These are phyloP conservation scores for Panurus biarmicus DNA, from an alignment of 2,113 vertebrate species.

Conservation along the genomic window DNA sequence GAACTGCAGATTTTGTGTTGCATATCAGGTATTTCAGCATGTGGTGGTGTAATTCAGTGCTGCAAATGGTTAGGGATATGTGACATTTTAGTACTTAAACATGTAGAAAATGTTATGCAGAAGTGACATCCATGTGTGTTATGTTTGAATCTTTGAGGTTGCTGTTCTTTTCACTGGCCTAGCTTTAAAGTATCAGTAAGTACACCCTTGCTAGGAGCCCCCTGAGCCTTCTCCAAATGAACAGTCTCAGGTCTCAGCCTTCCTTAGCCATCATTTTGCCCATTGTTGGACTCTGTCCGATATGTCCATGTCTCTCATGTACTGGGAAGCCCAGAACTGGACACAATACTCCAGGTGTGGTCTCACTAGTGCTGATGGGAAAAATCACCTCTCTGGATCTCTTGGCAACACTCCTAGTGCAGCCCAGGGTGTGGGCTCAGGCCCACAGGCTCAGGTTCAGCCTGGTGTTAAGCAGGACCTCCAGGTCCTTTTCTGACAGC, in stretches of 20 bases:
- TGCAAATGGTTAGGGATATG: background rate
- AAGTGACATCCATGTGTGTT: conserved; percentile 53
- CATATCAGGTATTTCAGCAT: background rate
- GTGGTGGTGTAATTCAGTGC: background rate
- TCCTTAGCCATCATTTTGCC: background rate
- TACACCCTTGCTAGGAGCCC: background rate
- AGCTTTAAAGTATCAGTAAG: conserved; percentile 61
- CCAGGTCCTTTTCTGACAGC: background rate
- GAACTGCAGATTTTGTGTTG: background rate
- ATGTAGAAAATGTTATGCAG: conserved; percentile 33
- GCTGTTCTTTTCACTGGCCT: conserved; percentile 16
- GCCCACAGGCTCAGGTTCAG: background rate
- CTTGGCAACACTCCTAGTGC: background rate
- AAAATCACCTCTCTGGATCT: background rate
- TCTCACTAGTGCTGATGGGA: background rate
- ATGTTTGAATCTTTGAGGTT: conserved; percentile 47
- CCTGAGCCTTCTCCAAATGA: background rate
- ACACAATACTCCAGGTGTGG: background rate
- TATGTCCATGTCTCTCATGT: background rate
- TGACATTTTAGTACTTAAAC: background rate
- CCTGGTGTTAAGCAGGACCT: background rate
- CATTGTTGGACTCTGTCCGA: background rate
- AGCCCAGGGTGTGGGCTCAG: no score
- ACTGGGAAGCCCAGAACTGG: background rate
- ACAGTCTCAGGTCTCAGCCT: background rate